A percentile compares a stretch with the other conserved stretches of the same genome.
phyloP scores from a whole-genome alignment of 2,888 invertebrate species.

The Spisula subtruncata region DNA sequence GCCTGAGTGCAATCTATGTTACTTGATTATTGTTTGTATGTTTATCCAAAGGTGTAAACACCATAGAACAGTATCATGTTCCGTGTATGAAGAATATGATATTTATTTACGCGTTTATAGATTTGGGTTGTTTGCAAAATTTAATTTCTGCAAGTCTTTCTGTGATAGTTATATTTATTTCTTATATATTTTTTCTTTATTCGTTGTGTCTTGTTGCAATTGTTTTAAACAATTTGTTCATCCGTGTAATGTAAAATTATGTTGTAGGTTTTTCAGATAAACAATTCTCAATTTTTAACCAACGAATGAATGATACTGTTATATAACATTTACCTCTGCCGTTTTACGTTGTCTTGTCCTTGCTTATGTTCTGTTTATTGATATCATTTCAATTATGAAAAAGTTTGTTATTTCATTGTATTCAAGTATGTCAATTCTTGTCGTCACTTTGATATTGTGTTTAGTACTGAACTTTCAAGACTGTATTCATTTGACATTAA shows the following conservation, averaged over 20 bases:
- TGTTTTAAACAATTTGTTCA: not conserved
- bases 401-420: not conserved
- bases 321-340: not conserved
- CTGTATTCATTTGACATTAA: slow-evolving; percentile 27
- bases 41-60: too few relatives aligned
- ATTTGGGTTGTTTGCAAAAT: not conserved
- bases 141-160: slow-evolving; percentile 7
- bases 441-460: slow-evolving; percentile 23
- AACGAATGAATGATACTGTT: not conserved
- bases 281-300: not conserved
- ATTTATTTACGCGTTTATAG: not conserved
- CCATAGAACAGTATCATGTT: too few relatives aligned
- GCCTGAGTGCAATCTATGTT: too few relatives aligned
- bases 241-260: too few relatives aligned
- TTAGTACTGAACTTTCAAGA: not conserved
- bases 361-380: too few relatives aligned
- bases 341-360: not conserved
- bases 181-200: not conserved
- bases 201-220: not conserved
- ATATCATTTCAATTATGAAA: too few relatives aligned
- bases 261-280: not conserved
- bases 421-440: not conserved
- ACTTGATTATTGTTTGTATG: too few relatives aligned
- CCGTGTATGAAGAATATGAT: not conserved
- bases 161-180: slow-evolving; percentile 19